Conservation (phyloP, 2,888 invertebrate genomes). For the Scaptomyza parva region DNA sequence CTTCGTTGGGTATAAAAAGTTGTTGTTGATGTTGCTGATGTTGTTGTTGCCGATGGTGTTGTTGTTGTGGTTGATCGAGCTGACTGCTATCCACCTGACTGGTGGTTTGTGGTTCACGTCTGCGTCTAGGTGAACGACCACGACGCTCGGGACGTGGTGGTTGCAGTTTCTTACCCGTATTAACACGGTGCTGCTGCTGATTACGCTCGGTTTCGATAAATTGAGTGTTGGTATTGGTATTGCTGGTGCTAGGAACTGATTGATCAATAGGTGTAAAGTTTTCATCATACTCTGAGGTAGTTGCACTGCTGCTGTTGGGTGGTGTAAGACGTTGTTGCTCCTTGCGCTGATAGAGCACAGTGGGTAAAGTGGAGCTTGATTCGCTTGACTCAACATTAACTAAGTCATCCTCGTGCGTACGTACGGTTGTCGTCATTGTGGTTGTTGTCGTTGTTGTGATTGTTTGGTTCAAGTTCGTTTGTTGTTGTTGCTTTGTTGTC, state of each 20-base stretch:
- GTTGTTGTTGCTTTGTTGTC: conserved; percentile 40
- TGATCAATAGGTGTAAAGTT: conserved; percentile 32
- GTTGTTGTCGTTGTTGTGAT: conserved; percentile 51
- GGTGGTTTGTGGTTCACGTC: conserved; percentile 42
- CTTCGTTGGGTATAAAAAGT: conserved; percentile 65
- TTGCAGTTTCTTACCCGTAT: conserved; percentile 62
- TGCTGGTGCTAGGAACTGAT: conserved; percentile 50
- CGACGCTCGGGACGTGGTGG: conserved; percentile 69
- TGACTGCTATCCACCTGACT: conserved; percentile 24
- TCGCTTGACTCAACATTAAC: conserved; percentile 32
- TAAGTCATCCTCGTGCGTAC: conserved; percentile 45
- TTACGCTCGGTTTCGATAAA: conserved; percentile 63
- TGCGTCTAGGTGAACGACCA: conserved; percentile 80
- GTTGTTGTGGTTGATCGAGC: conserved; percentile 15
- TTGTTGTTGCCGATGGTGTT: conserved; percentile 23
- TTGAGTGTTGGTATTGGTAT: conserved; percentile 41
- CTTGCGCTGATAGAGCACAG: conserved; percentile 46
- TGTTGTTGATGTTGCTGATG: conserved; percentile 43
- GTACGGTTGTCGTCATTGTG: conserved; percentile 46
- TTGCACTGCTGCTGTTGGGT: conserved; percentile 30
- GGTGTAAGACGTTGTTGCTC: conserved; percentile 44
- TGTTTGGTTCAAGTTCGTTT: conserved; percentile 43
- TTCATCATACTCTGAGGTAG: conserved; percentile 33
- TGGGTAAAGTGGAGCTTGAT: conserved; percentile 29
- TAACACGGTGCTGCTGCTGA: conserved; percentile 43